Evolutionary conservation across 2,797 vertebrate genomes (phyloP).

Genomic region (Scyliorhinus canicula): DNA sequence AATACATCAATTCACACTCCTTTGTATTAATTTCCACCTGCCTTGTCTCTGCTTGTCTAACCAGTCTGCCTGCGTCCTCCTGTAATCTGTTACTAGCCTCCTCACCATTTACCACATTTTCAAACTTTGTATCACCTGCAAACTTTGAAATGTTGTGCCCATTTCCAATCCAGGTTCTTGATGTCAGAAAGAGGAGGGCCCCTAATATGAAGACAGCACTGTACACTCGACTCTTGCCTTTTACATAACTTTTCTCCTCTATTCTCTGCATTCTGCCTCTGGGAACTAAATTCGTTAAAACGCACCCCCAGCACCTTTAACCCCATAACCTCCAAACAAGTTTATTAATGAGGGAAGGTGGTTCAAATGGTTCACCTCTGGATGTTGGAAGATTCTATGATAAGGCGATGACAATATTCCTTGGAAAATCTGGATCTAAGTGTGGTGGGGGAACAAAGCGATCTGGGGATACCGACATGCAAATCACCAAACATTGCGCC

Average conservation of each 20-base stretch:
- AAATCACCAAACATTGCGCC: neutral
- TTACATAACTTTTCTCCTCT: neutral
- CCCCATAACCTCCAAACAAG: neutral
- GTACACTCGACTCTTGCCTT: neutral
- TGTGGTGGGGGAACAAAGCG: neutral
- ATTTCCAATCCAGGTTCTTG: neutral
- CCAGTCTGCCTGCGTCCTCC: neutral
- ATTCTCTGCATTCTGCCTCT: neutral
- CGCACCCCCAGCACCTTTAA: neutral
- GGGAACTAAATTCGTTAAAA: neutral
- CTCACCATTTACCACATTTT: neutral
- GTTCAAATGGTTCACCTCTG: neutral
- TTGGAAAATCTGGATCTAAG: neutral
- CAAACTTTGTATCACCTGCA: neutral
- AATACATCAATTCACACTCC: neutral
- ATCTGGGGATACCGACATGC: neutral
- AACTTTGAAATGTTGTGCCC: no score
- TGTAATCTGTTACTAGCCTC: neutral
- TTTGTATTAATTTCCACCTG: neutral
- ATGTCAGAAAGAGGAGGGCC: neutral
- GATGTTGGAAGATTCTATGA: neutral
- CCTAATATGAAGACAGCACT: no score
- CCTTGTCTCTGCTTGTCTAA: neutral
- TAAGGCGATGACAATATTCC: neutral
- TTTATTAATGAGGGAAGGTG: neutral